Percentiles rank a stretch among this genome's conserved stretches.
Evolutionary conservation across 2,113 vertebrate species (phyloP).

Genomic region (Microtus ochrogaster): DNA sequence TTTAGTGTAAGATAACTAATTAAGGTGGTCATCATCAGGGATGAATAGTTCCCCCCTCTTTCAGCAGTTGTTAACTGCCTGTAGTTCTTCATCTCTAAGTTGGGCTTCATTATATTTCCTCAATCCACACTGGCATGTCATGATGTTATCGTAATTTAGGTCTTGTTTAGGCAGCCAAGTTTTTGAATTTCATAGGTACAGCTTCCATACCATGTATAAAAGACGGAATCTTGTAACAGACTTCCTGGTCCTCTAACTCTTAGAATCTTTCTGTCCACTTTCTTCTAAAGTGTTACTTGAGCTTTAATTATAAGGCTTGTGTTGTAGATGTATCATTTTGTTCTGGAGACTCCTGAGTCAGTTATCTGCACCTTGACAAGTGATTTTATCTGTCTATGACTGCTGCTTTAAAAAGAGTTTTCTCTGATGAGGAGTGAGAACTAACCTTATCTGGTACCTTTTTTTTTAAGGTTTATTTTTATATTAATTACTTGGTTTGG

Average conservation of each 20-base stretch:
- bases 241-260: neutral
- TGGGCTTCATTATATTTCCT: neutral
- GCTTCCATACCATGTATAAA: neutral
- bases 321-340: neutral
- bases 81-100: neutral
- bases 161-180: neutral
- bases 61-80: neutral
- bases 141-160: neutral
- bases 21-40: no score
- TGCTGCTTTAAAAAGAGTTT: neutral
- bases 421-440: neutral
- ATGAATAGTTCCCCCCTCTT: neutral
- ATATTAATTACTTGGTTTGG: neutral
- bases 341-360: neutral
- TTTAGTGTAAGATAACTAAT: neutral
- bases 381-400: neutral
- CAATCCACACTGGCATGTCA: neutral
- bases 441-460: neutral
- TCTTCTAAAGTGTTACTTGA: neutral
- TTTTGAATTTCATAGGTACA: neutral
- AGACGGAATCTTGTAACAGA: neutral
- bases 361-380: neutral
- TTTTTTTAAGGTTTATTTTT: neutral
- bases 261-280: neutral
- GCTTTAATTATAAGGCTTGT: neutral